phyloP scores from a whole-genome alignment of 2,113 vertebrate genomes.

The Piprites chloris region DNA sequence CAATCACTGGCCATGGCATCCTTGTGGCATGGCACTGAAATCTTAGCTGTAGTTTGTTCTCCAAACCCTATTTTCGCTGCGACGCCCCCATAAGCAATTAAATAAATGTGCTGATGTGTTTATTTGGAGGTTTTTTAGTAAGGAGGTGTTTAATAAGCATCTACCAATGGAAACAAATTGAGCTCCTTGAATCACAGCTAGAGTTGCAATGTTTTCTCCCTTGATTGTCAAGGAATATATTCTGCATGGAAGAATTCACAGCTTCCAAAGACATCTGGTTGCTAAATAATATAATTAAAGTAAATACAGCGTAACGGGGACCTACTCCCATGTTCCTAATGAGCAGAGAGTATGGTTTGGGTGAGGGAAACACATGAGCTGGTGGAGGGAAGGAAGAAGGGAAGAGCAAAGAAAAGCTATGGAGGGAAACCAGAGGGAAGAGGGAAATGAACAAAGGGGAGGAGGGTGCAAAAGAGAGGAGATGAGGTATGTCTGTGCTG shows the following conservation, averaged over 20 bases:
- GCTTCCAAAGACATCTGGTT: background rate
- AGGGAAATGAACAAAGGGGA: background rate
- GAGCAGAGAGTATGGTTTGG: background rate
- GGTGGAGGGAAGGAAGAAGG: background rate
- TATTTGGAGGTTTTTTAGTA: background rate
- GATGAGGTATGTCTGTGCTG: background rate
- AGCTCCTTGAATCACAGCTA: background rate
- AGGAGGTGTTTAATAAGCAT: constrained; percentile 4
- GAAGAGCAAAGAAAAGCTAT: background rate
- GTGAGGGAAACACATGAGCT: background rate
- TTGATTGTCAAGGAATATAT: background rate
- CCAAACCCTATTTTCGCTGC: background rate
- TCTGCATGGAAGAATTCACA: background rate
- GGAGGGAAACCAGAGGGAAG: background rate
- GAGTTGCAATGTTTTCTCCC: background rate
- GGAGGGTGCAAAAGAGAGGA: background rate
- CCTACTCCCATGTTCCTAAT: background rate
- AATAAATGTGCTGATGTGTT: background rate
- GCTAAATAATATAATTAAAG: constrained; percentile 5
- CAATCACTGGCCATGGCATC: background rate
- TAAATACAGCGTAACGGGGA: background rate
- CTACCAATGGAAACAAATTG: background rate
- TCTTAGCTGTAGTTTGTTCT: background rate
- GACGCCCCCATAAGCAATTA: background rate
- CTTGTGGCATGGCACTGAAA: background rate